A percentile compares a stretch with the other conserved stretches of the same genome.
Evolutionary conservation across 1,140 invertebrate genomes (phyloP).

Genomic region (Diploscapter pachys): DNA sequence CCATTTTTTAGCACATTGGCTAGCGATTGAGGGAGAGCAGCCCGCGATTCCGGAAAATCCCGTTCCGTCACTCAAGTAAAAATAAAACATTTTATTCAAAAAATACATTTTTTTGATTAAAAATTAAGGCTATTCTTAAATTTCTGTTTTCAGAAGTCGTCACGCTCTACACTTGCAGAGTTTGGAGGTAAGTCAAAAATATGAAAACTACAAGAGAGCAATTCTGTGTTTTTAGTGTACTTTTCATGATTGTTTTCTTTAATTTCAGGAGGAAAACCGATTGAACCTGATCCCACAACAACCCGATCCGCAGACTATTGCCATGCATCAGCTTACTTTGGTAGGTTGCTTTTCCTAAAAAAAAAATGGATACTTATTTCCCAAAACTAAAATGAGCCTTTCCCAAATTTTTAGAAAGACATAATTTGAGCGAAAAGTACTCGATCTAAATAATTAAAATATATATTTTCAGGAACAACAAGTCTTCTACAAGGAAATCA

Average conservation of each 20-base stretch:
- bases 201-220: neutral
- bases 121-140: neutral
- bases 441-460: neutral
- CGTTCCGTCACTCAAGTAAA: slow-evolving; percentile 2
- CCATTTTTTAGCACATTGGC: slow-evolving; percentile 35
- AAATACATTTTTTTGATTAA: neutral
- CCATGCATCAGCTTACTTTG: slow-evolving; percentile 31
- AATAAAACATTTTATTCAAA: neutral
- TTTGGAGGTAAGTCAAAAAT: slow-evolving; percentile 15
- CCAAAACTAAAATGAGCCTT: neutral
- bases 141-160: neutral
- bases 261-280: neutral
- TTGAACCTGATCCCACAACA: neutral
- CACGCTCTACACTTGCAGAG: neutral
- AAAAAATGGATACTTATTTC: neutral
- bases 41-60: slow-evolving; percentile 40
- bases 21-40: slow-evolving; percentile 38
- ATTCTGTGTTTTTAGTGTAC: neutral
- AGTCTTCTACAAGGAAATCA: slow-evolving; percentile 98
- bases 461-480: slow-evolving; percentile 76
- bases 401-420: neutral
- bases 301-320: slow-evolving; percentile 23
- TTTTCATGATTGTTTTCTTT: neutral
- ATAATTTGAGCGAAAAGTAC: neutral
- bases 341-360: neutral